phyloP scores from a whole-genome alignment of 2,888 invertebrate species.

The Lordiphosa fenestrarum region DNA sequence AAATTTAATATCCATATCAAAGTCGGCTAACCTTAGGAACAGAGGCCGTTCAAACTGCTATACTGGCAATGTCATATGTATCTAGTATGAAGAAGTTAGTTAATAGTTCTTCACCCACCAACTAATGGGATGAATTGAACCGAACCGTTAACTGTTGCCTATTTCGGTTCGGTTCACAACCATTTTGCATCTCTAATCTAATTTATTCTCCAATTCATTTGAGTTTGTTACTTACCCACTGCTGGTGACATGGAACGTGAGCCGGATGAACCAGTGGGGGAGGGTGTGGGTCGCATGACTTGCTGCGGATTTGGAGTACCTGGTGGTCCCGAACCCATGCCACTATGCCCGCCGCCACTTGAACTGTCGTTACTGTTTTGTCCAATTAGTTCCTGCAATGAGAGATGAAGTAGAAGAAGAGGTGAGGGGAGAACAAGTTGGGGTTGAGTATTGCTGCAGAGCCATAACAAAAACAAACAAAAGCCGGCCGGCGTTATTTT shows the following conservation, averaged over 20 bases:
- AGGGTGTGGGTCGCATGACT: constrained; percentile 94
- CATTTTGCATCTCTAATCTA: no score
- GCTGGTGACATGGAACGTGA: constrained; percentile 99
- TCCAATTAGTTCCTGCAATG: constrained; percentile 89
- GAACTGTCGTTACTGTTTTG: constrained; percentile 93
- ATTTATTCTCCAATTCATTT: no score
- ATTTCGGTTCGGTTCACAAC: no score
- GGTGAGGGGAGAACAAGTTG: background rate
- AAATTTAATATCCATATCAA: no score
- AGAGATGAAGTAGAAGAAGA: background rate
- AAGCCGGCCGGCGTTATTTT: constrained; percentile 44
- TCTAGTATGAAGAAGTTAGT: no score
- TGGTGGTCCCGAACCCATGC: constrained; percentile 84
- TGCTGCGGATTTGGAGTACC: constrained; percentile 86
- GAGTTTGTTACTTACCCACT: constrained; percentile 87
- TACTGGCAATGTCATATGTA: no score
- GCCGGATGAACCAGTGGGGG: constrained; percentile 95
- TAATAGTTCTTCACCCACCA: no score
- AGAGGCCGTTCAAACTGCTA: no score
- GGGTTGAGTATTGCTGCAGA: background rate
- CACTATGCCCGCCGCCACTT: constrained; percentile 85
- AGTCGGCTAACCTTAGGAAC: no score
- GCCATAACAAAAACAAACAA: constrained; percentile 17
- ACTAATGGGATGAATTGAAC: no score
- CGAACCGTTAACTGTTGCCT: no score